Percentiles rank a stretch among this genome's conserved stretches.
These are phyloP conservation scores for Tetrax tetrax DNA, from an alignment of 2,113 vertebrate species.

Conservation along the genomic window DNA sequence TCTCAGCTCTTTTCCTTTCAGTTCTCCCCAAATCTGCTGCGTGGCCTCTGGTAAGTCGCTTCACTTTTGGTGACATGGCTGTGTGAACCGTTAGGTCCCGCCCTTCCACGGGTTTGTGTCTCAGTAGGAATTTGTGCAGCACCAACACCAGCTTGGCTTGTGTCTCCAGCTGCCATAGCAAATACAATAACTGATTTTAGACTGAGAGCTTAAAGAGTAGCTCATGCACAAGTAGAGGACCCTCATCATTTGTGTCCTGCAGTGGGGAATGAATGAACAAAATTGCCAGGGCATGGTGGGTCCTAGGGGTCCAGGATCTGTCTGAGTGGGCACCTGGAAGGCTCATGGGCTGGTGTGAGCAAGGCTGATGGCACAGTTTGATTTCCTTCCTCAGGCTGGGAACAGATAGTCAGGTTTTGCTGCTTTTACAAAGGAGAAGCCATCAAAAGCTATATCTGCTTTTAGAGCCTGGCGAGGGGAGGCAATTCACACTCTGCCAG, in stretches of 20 bases:
- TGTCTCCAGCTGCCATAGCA: fast-evolving
- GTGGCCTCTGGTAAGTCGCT: neutral
- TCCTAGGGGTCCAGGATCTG: neutral
- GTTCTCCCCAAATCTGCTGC: neutral
- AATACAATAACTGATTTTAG: neutral
- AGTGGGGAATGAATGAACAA: neutral
- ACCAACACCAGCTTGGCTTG: neutral
- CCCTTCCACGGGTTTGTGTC: neutral
- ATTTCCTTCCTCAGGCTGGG: neutral
- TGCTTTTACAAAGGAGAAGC: neutral
- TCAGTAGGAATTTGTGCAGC: neutral
- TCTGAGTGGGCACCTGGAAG: neutral
- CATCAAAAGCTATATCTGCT: neutral
- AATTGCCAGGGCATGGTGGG: fast-evolving
- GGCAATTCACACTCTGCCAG: neutral
- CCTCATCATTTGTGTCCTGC: neutral
- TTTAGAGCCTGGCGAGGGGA: neutral
- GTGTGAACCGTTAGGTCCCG: neutral
- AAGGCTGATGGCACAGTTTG: neutral
- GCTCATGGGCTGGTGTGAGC: neutral
- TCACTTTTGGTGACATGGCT: neutral
- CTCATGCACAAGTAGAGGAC: neutral
- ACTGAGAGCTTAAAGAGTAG: neutral
- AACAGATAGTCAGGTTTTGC: neutral
- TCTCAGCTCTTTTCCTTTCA: neutral